A percentile compares a stretch with the other conserved stretches of the same genome.
These are phyloP conservation scores for Murina feae DNA, from an alignment of 2,113 vertebrate genomes.

Conservation along the genomic window DNA sequence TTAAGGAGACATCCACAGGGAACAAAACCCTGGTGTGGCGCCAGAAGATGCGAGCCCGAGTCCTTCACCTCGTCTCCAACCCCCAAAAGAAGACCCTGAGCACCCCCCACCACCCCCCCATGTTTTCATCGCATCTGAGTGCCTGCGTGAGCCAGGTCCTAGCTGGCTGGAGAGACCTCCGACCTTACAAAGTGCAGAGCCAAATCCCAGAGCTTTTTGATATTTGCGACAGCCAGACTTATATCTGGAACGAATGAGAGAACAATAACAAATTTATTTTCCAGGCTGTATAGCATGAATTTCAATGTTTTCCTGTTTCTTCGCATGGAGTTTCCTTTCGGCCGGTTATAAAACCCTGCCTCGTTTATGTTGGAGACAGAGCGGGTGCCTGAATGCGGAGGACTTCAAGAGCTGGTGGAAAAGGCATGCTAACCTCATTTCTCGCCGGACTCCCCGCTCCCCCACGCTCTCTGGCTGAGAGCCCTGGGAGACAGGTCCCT, in stretches of 20 bases:
- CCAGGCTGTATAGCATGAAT: conserved; percentile 63
- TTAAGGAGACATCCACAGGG: not conserved
- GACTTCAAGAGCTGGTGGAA: conserved; percentile 37
- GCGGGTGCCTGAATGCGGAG: not conserved
- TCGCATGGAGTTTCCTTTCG: conserved; percentile 64
- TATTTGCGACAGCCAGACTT: conserved; percentile 63
- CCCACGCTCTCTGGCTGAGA: not conserved
- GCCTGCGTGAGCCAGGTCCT: not conserved
- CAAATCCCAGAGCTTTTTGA: conserved; percentile 22
- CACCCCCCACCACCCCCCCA: too few species aligned
- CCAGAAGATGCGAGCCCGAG: not conserved
- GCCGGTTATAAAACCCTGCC: conserved; percentile 63
- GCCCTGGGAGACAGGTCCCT: not conserved
- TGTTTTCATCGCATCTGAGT: not conserved
- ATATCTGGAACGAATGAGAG: conserved; percentile 71
- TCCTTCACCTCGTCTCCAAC: not conserved
- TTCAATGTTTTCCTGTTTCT: conserved; percentile 73
- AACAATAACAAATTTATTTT: conserved; percentile 63
- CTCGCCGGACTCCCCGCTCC: not conserved
- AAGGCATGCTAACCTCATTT: conserved; percentile 7
- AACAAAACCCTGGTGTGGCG: not conserved
- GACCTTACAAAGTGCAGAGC: conserved; percentile 48
- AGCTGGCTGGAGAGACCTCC: not conserved
- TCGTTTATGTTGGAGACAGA: conserved; percentile 77
- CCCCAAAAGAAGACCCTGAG: not conserved